A percentile compares a stretch with the other conserved stretches of the same genome.
Conservation (phyloP, 2,113 vertebrate genomes). For the Phaethornis superciliosus region DNA sequence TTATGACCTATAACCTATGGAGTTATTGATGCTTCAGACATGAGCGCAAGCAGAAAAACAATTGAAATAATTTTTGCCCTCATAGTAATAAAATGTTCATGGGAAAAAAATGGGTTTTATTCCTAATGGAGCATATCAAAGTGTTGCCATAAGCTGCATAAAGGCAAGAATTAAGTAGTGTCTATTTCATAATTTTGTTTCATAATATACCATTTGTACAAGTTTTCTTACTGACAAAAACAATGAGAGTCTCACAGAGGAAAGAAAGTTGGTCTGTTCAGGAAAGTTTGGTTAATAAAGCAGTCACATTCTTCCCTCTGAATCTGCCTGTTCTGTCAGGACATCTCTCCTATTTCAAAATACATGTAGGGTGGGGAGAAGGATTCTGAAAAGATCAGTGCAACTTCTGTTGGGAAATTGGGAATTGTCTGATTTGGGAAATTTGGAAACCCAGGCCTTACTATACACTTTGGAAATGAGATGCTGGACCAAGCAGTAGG, state of each 20-base stretch:
- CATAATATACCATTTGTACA: not conserved
- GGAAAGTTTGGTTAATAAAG: not conserved
- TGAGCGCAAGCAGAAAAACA: not conserved
- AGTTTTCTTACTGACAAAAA: not conserved
- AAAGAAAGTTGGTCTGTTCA: not conserved
- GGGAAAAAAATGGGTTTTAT: not conserved
- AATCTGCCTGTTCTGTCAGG: not conserved
- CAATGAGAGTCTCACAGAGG: not conserved
- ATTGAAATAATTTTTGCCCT: not conserved
- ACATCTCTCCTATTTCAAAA: not conserved
- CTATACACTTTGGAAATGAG: not conserved
- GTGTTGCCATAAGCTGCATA: not conserved
- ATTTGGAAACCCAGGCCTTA: not conserved
- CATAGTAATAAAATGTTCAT: not conserved
- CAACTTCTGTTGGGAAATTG: not conserved
- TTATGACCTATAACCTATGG: not conserved
- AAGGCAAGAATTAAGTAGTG: not conserved
- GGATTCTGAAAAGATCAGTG: not conserved
- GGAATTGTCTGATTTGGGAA: not conserved
- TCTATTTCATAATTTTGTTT: not conserved
- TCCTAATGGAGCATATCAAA: not conserved
- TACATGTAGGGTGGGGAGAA: not conserved
- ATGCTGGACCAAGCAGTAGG: not conserved
- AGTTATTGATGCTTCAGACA: not conserved
- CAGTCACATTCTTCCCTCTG: not conserved